phyloP scores from a whole-genome alignment of 53 echinoderm and acorn worm genomes.

The Antedon mediterranea region DNA sequence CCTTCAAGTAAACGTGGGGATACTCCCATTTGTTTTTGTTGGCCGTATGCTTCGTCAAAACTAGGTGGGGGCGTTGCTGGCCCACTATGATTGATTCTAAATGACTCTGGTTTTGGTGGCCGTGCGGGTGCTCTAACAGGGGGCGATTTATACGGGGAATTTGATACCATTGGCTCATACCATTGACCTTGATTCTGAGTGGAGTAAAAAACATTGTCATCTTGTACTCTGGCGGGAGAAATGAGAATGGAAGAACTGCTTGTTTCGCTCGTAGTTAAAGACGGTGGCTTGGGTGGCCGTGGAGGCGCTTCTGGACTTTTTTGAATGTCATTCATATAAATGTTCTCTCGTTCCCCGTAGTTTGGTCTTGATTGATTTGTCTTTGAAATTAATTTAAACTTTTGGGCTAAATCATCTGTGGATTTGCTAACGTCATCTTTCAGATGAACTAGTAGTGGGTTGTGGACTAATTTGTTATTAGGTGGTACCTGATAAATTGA shows the following conservation, averaged over 20 bases:
- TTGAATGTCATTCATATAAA: constrained; percentile 19
- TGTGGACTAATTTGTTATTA: not conserved
- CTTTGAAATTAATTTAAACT: constrained; percentile 68
- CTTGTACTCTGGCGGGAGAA: constrained; percentile 1
- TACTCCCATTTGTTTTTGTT: not conserved
- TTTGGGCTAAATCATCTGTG: constrained; percentile 79
- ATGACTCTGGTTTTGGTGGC: not conserved
- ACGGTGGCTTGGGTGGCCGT: constrained; percentile 60
- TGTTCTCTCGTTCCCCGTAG: constrained; percentile 12
- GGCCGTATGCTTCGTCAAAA: constrained; percentile 42
- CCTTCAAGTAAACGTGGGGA: not conserved
- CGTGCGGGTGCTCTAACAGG: not conserved
- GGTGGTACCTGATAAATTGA: constrained; percentile 16
- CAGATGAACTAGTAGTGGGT: constrained; percentile 3
- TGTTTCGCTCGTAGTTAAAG: constrained; percentile 3
- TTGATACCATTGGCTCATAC: not conserved
- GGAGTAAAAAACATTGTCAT: not conserved
- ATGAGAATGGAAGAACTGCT: not conserved
- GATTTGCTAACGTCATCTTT: constrained; percentile 52
- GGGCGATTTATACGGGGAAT: not conserved
- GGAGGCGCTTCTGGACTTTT: constrained; percentile 41
- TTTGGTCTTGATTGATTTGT: constrained; percentile 30
- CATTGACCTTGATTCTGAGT: too few relatives aligned
- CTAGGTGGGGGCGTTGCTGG: constrained; percentile 52
- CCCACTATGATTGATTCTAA: not conserved